A percentile compares a stretch with the other conserved stretches of the same genome.
Conservation (phyloP, 2,888 invertebrate species). For the Eurytoma californica region DNA sequence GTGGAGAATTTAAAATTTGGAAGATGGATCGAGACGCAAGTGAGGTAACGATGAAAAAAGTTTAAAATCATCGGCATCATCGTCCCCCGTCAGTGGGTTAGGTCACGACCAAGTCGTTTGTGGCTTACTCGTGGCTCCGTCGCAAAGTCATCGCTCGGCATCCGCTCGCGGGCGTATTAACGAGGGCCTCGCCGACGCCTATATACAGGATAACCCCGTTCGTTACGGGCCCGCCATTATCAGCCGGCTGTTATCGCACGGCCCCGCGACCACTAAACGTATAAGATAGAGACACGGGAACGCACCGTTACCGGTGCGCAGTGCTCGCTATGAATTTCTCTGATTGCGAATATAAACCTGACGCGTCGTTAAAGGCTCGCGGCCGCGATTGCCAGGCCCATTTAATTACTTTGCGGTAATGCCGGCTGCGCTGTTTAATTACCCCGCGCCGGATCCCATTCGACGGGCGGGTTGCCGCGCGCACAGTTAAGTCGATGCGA, state of each 20-base stretch:
- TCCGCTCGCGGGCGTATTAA: conserved; percentile 25
- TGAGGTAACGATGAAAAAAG: conserved; percentile 1
- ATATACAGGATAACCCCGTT: conserved; percentile 26
- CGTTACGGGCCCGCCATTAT: conserved; percentile 46
- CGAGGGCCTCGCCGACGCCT: conserved; percentile 31
- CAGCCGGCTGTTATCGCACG: conserved; percentile 28
- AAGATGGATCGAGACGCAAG: conserved; percentile 4
- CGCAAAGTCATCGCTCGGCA: conserved; percentile 43
- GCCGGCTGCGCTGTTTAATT: too few relatives aligned
- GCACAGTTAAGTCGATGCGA: too few relatives aligned
- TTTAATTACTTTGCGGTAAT: conserved; percentile 19
- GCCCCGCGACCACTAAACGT: neutral
- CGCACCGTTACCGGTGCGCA: conserved; percentile 30
- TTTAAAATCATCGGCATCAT: conserved; percentile 13
- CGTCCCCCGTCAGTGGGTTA: conserved; percentile 16
- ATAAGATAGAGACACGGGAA: conserved; percentile 11
- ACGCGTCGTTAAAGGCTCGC: conserved; percentile 20
- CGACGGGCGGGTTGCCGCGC: too few relatives aligned
- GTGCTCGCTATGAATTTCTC: conserved; percentile 35
- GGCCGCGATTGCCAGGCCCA: neutral
- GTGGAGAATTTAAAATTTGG: conserved; percentile 26
- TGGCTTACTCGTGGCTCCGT: neutral
- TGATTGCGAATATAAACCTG: conserved; percentile 25
- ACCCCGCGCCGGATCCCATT: too few relatives aligned
- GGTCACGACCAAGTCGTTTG: conserved; percentile 17